Conservation (phyloP, 2,113 vertebrate species). For the Sinocyclocheilus rhinocerous region DNA sequence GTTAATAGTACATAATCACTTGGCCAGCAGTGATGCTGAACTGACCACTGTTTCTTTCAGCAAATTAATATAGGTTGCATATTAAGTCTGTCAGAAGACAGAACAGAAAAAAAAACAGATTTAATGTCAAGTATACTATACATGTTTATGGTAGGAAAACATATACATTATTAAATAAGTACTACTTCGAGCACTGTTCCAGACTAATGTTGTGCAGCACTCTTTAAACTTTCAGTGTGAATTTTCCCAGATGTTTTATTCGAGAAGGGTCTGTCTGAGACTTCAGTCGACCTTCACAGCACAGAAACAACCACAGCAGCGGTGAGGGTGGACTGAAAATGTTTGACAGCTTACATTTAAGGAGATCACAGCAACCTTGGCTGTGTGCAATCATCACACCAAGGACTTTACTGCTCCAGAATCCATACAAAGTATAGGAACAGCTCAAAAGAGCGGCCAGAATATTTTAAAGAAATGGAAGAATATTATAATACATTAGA, state of each 20-base stretch:
- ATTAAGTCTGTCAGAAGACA: background rate
- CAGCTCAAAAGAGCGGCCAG: too few species aligned
- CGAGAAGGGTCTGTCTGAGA: background rate
- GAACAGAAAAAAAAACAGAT: background rate
- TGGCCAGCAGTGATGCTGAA: background rate
- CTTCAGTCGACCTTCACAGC: constrained; percentile 24
- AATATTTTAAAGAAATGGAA: background rate
- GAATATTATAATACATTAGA: too few species aligned
- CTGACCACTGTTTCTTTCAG: background rate
- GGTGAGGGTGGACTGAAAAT: constrained; percentile 19
- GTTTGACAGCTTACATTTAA: constrained; percentile 49
- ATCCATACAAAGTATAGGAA: constrained; percentile 12
- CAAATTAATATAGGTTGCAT: background rate
- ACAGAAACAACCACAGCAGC: background rate
- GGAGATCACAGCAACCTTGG: constrained; percentile 48
- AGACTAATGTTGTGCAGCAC: background rate
- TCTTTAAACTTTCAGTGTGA: background rate
- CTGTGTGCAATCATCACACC: constrained; percentile 25
- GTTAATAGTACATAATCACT: background rate
- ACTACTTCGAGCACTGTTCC: background rate
- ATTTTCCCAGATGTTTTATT: constrained; percentile 16
- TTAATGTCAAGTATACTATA: background rate
- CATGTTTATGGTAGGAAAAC: background rate
- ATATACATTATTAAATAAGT: background rate
- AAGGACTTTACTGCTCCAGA: constrained; percentile 21